phyloP scores from a whole-genome alignment of 2,888 invertebrate genomes.

The Sesamia inferens region DNA sequence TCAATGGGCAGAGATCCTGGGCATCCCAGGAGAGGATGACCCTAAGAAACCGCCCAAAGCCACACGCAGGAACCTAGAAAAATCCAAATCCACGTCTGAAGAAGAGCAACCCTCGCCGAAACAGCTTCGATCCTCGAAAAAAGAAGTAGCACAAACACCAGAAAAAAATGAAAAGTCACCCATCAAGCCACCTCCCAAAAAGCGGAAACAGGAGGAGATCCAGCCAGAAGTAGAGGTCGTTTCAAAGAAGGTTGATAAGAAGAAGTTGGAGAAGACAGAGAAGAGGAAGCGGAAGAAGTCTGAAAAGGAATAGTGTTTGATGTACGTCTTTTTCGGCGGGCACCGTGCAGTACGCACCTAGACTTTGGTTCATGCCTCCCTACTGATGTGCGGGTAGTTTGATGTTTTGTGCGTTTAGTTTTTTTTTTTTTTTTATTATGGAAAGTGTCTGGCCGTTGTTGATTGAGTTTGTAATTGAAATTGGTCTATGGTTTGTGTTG shows the following conservation, averaged over 20 bases:
- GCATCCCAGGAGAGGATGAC: slow-evolving; percentile 82
- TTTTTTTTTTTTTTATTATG: neutral
- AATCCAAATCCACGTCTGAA: slow-evolving; percentile 68
- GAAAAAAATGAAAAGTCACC: slow-evolving; percentile 73
- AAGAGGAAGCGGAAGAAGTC: slow-evolving; percentile 79
- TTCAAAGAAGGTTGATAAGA: slow-evolving; percentile 76
- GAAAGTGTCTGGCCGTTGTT: slow-evolving; percentile 6
- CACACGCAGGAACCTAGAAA: slow-evolving; percentile 46
- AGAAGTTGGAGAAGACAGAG: slow-evolving; percentile 70
- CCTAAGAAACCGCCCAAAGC: slow-evolving; percentile 42
- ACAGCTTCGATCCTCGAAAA: slow-evolving; percentile 80
- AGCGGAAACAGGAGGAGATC: slow-evolving; percentile 76
- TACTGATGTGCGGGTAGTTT: slow-evolving; percentile 45
- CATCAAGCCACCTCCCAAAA: slow-evolving; percentile 80
- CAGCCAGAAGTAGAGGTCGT: slow-evolving; percentile 73
- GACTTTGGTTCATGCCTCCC: slow-evolving; percentile 37
- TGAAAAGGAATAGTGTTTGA: slow-evolving; percentile 87
- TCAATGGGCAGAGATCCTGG: slow-evolving; percentile 87
- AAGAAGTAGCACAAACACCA: slow-evolving; percentile 68
- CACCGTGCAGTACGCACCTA: slow-evolving; percentile 55
- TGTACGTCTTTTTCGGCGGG: slow-evolving; percentile 81
- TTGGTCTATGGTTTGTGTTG: neutral
- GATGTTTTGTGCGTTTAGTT: neutral
- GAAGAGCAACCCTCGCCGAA: slow-evolving; percentile 78
- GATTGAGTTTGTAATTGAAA: neutral